Evolutionary conservation across 2,113 vertebrate species (phyloP).

Genomic region (Lepisosteus oculatus): DNA sequence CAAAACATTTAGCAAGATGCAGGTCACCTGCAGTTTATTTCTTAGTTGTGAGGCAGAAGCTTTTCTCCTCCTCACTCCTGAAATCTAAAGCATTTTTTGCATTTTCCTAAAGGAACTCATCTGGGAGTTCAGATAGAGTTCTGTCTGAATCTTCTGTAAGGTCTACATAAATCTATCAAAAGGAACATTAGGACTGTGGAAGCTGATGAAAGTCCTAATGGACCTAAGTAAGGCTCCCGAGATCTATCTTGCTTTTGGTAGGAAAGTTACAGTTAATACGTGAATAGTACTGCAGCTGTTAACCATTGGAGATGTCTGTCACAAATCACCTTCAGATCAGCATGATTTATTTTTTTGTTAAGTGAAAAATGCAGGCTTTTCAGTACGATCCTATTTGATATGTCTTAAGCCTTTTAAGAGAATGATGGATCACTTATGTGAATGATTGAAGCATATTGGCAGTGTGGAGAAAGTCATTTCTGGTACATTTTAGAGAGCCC

Average conservation of each 20-base stretch:
- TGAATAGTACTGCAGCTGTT: slow-evolving; percentile 29
- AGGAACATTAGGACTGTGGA: no score
- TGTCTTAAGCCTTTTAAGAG: background rate
- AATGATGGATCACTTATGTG: background rate
- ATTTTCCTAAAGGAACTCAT: no score
- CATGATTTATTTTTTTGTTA: background rate
- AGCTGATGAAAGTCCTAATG: no score
- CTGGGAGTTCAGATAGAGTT: no score
- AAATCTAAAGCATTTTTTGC: no score
- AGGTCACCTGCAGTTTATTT: no score
- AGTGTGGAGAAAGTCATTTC: background rate
- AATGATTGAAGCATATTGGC: background rate
- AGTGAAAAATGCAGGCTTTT: background rate
- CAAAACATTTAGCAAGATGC: no score
- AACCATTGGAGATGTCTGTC: slow-evolving; percentile 10
- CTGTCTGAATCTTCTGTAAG: no score
- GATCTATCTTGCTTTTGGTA: background rate
- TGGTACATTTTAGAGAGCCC: background rate
- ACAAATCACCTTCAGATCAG: background rate
- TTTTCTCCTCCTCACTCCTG: no score
- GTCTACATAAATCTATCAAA: no score
- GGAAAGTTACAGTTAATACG: background rate
- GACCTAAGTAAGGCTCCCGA: no score
- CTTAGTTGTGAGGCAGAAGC: no score
- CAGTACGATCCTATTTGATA: background rate